Conservation (phyloP, 2,113 vertebrate species). For the Aix galericulata region DNA sequence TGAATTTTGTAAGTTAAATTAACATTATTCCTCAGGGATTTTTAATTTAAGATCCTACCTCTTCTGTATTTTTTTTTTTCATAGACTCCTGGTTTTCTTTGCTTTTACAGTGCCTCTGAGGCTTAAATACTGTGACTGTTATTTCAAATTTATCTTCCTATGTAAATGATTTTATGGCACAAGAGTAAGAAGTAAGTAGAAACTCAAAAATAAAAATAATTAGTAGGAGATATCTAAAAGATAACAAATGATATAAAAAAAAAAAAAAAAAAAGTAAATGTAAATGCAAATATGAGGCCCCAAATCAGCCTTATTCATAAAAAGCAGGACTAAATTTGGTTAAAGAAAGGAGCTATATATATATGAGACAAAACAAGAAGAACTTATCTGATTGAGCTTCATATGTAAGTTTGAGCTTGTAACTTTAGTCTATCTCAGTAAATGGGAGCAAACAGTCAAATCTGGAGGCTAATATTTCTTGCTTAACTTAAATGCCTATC, state of each 20-base stretch:
- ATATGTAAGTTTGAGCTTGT: background rate
- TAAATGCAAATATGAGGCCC: background rate
- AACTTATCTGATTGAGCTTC: background rate
- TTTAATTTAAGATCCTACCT: slow-evolving; percentile 31
- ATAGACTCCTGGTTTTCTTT: background rate
- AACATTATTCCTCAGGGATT: slow-evolving; percentile 18
- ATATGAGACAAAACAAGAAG: background rate
- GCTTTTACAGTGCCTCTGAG: background rate
- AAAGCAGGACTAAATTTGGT: background rate
- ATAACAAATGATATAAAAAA: background rate
- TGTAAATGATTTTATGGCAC: background rate
- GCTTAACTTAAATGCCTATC: background rate
- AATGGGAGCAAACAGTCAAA: background rate
- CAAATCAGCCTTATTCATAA: background rate
- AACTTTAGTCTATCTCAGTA: background rate
- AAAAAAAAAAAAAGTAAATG: background rate
- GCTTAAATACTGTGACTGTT: background rate
- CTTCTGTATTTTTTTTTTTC: background rate
- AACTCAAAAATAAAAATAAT: background rate
- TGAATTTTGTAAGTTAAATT: background rate
- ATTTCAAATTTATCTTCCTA: background rate
- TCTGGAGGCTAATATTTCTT: background rate
- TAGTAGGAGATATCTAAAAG: background rate
- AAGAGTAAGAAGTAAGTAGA: background rate
- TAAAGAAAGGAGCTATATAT: background rate